Evolutionary conservation across 1,140 invertebrate genomes (phyloP).

Genomic region (Lordiphosa mommai): DNA sequence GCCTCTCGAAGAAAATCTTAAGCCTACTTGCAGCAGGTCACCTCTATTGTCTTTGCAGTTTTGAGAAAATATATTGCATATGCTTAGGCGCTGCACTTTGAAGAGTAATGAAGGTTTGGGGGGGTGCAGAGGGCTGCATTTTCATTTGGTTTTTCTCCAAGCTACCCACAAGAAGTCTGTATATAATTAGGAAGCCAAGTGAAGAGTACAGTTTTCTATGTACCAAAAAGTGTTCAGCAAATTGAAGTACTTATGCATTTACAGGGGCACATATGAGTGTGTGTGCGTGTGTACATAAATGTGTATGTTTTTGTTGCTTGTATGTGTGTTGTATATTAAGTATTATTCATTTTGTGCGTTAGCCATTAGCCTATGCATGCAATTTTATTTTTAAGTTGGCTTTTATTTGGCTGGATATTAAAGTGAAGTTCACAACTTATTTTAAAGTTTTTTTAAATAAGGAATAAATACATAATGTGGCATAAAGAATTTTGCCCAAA

Average conservation of each 20-base stretch:
- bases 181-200: conserved; percentile 65
- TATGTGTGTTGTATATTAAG: conserved; percentile 15
- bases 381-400: too few species aligned
- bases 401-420: too few species aligned
- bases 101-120: background rate
- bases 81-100: conserved; percentile 36
- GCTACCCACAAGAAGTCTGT: conserved; percentile 41
- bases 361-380: too few species aligned
- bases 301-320: background rate
- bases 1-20: conserved; percentile 69
- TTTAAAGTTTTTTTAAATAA: too few species aligned
- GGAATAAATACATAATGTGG: too few species aligned
- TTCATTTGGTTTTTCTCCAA: conserved; percentile 66
- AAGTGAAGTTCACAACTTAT: too few species aligned
- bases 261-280: background rate
- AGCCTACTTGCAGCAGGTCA: conserved; percentile 48
- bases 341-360: too few species aligned
- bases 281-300: conserved; percentile 6
- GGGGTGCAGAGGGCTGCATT: conserved; percentile 20
- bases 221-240: conserved; percentile 48
- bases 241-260: background rate
- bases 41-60: conserved; percentile 51
- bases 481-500: too few species aligned
- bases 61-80: conserved; percentile 53
- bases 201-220: conserved; percentile 66